phyloP scores from a whole-genome alignment of 1,140 invertebrate genomes.

The Maniola jurtina region DNA sequence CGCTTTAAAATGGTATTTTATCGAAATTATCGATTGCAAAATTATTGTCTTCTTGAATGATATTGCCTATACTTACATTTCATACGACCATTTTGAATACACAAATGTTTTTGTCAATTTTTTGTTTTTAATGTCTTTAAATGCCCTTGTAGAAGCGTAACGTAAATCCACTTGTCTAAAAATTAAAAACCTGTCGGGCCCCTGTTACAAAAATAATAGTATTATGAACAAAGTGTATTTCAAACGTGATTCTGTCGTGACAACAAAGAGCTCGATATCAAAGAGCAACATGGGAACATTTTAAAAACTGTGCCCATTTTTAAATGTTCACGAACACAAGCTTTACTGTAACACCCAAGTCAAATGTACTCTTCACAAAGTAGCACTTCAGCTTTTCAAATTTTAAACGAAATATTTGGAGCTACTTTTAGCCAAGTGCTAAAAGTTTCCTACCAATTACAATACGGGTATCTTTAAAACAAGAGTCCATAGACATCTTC shows the following conservation, averaged over 20 bases:
- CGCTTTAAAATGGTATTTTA: too few species aligned
- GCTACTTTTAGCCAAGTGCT: too few species aligned
- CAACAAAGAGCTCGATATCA: constrained; percentile 55
- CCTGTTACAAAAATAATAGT: constrained; percentile 39
- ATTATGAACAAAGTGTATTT: constrained; percentile 41
- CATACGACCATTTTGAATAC: too few species aligned
- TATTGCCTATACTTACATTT: too few species aligned
- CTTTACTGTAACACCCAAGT: background rate
- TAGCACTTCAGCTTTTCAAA: background rate
- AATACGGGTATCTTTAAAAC: too few species aligned
- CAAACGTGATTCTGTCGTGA: constrained; percentile 47
- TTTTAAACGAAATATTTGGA: too few species aligned
- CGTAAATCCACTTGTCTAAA: background rate
- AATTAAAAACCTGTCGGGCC: constrained; percentile 23
- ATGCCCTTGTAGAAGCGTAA: background rate
- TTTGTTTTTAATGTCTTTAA: too few species aligned
- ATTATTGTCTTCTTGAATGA: too few species aligned
- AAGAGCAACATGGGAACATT: constrained; percentile 36
- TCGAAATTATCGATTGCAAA: too few species aligned
- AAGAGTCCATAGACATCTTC: too few species aligned
- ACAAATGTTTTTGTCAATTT: too few species aligned
- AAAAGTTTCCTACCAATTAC: too few species aligned
- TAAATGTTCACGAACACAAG: background rate
- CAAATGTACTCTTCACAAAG: background rate
- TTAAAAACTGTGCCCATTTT: background rate